A percentile compares a stretch with the other conserved stretches of the same genome.
These are phyloP conservation scores for Pachycephus smyrnensis DNA, from an alignment of 2,888 invertebrate species.

Conservation along the genomic window DNA sequence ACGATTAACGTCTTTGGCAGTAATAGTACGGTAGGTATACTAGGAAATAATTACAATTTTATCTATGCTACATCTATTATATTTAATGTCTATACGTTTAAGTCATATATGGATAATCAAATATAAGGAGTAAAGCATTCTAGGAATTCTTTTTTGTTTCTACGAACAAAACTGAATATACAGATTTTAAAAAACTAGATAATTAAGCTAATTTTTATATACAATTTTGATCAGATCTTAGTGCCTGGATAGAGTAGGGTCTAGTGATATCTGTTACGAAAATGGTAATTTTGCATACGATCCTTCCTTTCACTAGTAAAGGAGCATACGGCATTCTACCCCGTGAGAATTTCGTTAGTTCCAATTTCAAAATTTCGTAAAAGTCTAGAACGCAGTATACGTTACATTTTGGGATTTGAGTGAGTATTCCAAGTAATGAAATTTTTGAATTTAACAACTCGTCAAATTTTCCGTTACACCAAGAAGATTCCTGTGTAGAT, in stretches of 20 bases:
- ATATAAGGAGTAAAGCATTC: not conserved
- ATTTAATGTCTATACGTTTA: not conserved
- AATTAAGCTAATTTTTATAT: conserved; percentile 8
- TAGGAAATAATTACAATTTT: not conserved
- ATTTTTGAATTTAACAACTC: not conserved
- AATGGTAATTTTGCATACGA: not conserved
- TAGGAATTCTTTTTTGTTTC: not conserved
- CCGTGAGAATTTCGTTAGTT: conserved; percentile 4
- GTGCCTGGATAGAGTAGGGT: conserved; percentile 64
- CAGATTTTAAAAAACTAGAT: not conserved
- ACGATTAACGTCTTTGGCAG: not conserved
- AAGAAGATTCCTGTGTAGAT: not conserved
- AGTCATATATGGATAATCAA: not conserved
- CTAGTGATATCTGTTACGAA: conserved; percentile 36
- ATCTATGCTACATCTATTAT: not conserved
- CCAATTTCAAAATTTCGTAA: not conserved
- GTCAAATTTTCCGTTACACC: not conserved
- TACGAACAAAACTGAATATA: not conserved
- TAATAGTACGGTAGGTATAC: not conserved
- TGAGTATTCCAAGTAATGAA: too few species aligned
- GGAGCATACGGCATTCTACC: conserved; percentile 6
- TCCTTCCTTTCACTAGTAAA: not conserved
- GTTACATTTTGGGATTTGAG: not conserved
- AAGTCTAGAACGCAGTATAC: not conserved
- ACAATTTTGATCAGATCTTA: conserved; percentile 53